A percentile compares a stretch with the other conserved stretches of the same genome.
These are phyloP conservation scores for Cydia amplana DNA, from an alignment of 1,140 invertebrate genomes.

Conservation along the genomic window DNA sequence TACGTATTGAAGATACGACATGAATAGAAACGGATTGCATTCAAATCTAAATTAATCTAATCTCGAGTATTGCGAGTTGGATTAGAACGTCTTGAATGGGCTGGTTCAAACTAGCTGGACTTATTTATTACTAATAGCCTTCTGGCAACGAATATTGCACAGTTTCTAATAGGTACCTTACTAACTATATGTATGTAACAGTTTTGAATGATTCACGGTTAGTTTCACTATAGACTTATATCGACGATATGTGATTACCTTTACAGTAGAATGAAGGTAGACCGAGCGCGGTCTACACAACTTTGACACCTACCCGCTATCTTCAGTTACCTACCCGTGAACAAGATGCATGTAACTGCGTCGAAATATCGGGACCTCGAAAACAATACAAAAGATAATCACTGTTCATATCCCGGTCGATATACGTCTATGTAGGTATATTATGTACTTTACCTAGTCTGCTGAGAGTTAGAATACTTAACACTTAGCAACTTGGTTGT, in stretches of 20 bases:
- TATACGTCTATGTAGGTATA: too few relatives aligned
- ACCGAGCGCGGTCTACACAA: too few relatives aligned
- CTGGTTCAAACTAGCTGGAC: neutral
- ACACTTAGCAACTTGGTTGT: neutral
- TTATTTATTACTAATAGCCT: neutral
- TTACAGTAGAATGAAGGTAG: too few relatives aligned
- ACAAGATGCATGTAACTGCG: too few relatives aligned
- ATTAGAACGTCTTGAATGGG: neutral
- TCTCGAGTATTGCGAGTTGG: neutral
- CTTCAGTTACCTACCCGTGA: too few relatives aligned
- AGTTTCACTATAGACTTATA: too few relatives aligned
- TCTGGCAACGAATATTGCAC: neutral
- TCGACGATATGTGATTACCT: too few relatives aligned
- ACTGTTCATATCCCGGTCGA: too few relatives aligned
- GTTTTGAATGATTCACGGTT: too few relatives aligned
- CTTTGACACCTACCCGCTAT: too few relatives aligned
- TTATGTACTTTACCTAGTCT: neutral
- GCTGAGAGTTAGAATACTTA: neutral
- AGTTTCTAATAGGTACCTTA: neutral
- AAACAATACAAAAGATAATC: too few relatives aligned
- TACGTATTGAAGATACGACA: neutral
- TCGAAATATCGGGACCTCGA: too few relatives aligned
- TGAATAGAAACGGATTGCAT: conserved; percentile 2
- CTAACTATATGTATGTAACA: neutral
- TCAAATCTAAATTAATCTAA: conserved; percentile 14